Percentiles rank a stretch among this genome's conserved stretches.
Evolutionary conservation across 92 coral and sea anemone species (phyloP).

Genomic region (Nematostella vectensis): DNA sequence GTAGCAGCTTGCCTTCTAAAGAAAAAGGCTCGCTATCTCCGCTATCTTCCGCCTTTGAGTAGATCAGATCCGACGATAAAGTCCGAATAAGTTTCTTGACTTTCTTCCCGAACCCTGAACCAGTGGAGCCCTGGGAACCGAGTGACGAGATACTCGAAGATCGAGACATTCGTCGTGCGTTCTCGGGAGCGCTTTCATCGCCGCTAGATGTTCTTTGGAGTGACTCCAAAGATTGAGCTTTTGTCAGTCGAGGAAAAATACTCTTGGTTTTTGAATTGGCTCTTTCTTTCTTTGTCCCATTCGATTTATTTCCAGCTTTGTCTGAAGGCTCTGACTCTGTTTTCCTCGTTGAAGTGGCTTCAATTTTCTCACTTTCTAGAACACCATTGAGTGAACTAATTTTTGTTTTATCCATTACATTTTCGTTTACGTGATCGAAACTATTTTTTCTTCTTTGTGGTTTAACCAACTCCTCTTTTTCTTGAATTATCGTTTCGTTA

Average conservation of each 20-base stretch:
- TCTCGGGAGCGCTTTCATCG: background rate
- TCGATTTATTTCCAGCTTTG: too few species aligned
- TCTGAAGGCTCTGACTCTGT: too few species aligned
- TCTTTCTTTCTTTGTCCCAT: background rate
- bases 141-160: conserved; percentile 34
- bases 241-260: conserved; percentile 11
- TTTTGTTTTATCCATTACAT: too few species aligned
- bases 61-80: conserved; percentile 22
- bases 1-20: conserved; percentile 56
- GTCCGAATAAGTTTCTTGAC: conserved; percentile 11
- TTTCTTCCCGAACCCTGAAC: conserved; percentile 14
- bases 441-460: too few species aligned
- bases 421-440: too few species aligned
- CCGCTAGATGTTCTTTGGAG: conserved; percentile 2
- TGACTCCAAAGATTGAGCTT: conserved; percentile 28
- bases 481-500: too few species aligned
- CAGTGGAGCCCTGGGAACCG: conserved; percentile 36
- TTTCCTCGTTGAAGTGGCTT: too few species aligned
- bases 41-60: conserved; percentile 48
- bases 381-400: too few species aligned
- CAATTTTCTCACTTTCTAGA: too few species aligned
- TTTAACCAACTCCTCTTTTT: too few species aligned
- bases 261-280: background rate
- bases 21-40: conserved; percentile 64
- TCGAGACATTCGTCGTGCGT: conserved; percentile 3